phyloP scores from a whole-genome alignment of 2,888 invertebrate genomes.

The Philereme vetulata region DNA sequence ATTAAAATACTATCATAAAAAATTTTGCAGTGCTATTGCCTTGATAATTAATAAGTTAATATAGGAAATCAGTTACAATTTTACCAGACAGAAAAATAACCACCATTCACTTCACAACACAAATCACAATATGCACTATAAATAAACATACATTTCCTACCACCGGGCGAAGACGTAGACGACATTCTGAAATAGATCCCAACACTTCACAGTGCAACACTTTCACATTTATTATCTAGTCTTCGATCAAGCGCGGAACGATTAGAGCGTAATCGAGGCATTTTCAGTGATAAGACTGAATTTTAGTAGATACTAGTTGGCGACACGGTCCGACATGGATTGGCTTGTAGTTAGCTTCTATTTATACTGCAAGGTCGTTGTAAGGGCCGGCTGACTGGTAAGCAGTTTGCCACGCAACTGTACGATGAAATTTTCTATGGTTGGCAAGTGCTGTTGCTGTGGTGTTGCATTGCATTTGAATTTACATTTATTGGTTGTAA shows the following conservation, averaged over 20 bases:
- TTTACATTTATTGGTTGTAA: no score
- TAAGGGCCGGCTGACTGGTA: conserved; percentile 61
- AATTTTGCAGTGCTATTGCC: no score
- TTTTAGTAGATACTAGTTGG: conserved; percentile 65
- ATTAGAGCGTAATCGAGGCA: conserved; percentile 75
- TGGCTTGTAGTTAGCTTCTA: conserved; percentile 47
- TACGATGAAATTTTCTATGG: conserved; percentile 42
- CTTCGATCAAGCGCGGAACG: conserved; percentile 60
- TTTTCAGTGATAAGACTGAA: conserved; percentile 78
- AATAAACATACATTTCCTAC: conserved; percentile 74
- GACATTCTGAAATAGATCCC: conserved; percentile 73
- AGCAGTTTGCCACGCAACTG: conserved; percentile 48
- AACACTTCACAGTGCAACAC: conserved; percentile 60
- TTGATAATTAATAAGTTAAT: no score
- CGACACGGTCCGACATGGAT: conserved; percentile 57
- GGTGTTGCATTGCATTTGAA: neutral
- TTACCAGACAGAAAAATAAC: conserved; percentile 4
- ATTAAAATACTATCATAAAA: no score
- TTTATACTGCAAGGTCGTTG: conserved; percentile 72
- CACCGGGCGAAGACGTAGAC: conserved; percentile 66
- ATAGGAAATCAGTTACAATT: neutral
- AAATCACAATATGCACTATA: conserved; percentile 46
- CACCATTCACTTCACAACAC: conserved; percentile 33
- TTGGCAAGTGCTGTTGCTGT: conserved; percentile 26
- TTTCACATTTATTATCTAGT: conserved; percentile 66